These are phyloP conservation scores for Drosophila bocki DNA, from an alignment of 1,140 invertebrate genomes.

Conservation along the genomic window DNA sequence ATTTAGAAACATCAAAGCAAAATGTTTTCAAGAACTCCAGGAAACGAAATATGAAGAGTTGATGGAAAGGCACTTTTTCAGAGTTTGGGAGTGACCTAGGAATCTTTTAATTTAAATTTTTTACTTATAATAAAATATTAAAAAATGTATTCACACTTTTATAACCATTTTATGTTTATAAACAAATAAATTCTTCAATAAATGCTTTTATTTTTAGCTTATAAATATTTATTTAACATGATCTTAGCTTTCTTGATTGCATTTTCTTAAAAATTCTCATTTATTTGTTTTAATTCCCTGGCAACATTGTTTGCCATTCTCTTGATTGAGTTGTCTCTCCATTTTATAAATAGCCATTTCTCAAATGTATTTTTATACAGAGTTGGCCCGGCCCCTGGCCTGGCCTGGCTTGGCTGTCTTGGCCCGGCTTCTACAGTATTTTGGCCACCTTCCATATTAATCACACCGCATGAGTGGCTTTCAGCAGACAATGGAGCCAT, in stretches of 20 bases:
- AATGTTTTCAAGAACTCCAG: conserved; percentile 24
- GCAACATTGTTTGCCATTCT: background rate
- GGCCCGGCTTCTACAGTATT: conserved; percentile 20
- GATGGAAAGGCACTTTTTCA: conserved; percentile 2
- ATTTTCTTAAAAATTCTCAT: background rate
- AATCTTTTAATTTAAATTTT: background rate
- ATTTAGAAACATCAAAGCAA: conserved; percentile 41
- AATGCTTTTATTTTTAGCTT: background rate
- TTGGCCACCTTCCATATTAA: conserved; percentile 78
- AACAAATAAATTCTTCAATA: background rate
- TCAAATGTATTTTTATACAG: conserved; percentile 22
- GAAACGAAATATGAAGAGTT: conserved; percentile 6
- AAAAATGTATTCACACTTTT: background rate
- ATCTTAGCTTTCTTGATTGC: background rate
- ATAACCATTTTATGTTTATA: background rate
- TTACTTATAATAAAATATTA: background rate
- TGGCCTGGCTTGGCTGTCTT: conserved; percentile 6
- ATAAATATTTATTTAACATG: background rate
- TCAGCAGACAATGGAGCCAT: conserved; percentile 72
- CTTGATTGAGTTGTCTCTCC: conserved; percentile 65
- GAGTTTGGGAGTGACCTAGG: background rate
- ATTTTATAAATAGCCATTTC: conserved; percentile 39
- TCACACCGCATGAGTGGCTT: conserved; percentile 76
- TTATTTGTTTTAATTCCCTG: background rate
- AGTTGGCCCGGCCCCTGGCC: background rate